Percentiles rank a stretch among this genome's conserved stretches.
phyloP scores from a whole-genome alignment of 1,140 invertebrate genomes.

The Bradysia coprophila region DNA sequence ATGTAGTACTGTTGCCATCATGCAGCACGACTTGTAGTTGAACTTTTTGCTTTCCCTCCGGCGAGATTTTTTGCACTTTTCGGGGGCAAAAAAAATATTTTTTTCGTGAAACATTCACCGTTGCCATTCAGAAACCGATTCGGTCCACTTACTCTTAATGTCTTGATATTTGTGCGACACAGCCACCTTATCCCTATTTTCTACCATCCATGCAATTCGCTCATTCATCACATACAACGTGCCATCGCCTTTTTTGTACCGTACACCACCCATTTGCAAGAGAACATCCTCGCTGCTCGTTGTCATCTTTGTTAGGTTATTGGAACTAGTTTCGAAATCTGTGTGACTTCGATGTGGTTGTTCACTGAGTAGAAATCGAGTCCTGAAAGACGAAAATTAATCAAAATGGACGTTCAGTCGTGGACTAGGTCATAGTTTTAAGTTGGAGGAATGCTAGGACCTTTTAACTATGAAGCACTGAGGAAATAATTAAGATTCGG shows the following conservation, averaged over 20 bases:
- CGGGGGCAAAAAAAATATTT: constrained; percentile 10
- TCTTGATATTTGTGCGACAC: constrained; percentile 89
- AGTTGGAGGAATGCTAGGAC: too few species aligned
- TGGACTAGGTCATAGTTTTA: too few species aligned
- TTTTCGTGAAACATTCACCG: neutral
- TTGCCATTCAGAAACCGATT: neutral
- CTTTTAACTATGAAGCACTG: too few species aligned
- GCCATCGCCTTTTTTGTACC: constrained; percentile 92
- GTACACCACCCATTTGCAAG: constrained; percentile 76
- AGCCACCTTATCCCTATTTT: constrained; percentile 75
- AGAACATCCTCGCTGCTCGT: constrained; percentile 68
- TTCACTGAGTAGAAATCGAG: neutral
- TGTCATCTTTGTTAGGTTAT: constrained; percentile 11
- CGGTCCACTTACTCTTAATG: constrained; percentile 65
- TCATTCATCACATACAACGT: constrained; percentile 91
- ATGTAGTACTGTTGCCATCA: constrained; percentile 85
- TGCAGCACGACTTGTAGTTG: constrained; percentile 96
- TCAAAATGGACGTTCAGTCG: too few species aligned
- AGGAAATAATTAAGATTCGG: too few species aligned
- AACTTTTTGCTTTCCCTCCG: constrained; percentile 94
- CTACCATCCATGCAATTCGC: constrained; percentile 87
- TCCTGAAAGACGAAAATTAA: too few species aligned
- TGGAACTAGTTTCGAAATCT: neutral
- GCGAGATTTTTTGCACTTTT: constrained; percentile 97
- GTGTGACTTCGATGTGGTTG: neutral